Evolutionary conservation across 2,797 vertebrate species (phyloP), one percentile per base, ranked within the genome.

Genomic region (Notoglanidium macrostoma): DNA sequence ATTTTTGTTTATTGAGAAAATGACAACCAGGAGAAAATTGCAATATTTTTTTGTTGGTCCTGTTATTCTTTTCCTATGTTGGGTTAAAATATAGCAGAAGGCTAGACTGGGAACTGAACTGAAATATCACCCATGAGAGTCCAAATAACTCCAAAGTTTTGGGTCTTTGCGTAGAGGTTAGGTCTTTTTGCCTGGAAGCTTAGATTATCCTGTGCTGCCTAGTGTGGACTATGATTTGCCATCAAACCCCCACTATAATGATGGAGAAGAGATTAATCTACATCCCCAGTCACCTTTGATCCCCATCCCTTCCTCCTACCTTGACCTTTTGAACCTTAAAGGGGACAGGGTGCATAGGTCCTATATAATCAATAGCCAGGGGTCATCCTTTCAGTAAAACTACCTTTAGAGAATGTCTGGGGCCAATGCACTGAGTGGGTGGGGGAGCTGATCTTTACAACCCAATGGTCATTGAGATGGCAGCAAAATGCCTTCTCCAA

Each of bases 271-370:
- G 87, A 94, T 94, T 93, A 91, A 94, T 95, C 93, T 92, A 92
- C 74, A 63, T 61, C 15, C 54, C 26, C 19, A 86, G 91, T 94
- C 91, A 85, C 88, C 89, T 89, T 89, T 87, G 40, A 59, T 85
- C 87, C 87, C 73, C 35, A 12, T 81, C 87, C 87, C 81, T 67
- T 93, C 93, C 76, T 91, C 90, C 89, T 91, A n/a, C 54, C 80
- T 82, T 91, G 92, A 95, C 94, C 94, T 91, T 85, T 15, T 91
- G 94, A 95, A 94, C 94, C 29, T 79, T 87, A 81, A 88, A 86
- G 88, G 65, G 81, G 89, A 87, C 84, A 89, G 88, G 79, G 68
- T 87, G 89, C 70, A 23, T 29, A 67, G 88, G 87, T 86, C 79
- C 84, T 83, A 86, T 72, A 90, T 88, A 83, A 93, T 94, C 92